These are phyloP conservation scores for Herminia tarsipennalis DNA, from an alignment of 2,888 invertebrate species.

Conservation along the genomic window DNA sequence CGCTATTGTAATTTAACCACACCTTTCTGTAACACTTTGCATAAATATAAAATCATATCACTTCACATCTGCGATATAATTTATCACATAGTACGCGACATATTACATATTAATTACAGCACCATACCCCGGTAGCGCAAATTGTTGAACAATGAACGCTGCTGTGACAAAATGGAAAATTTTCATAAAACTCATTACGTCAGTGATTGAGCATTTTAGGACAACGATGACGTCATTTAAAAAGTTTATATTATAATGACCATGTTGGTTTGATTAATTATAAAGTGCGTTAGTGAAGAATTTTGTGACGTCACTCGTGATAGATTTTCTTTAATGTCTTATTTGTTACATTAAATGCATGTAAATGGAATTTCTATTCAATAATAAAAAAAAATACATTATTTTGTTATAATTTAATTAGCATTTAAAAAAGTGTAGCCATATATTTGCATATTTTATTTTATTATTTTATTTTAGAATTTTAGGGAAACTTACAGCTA, in stretches of 20 bases:
- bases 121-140: constrained; percentile 5
- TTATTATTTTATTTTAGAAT: too few relatives aligned
- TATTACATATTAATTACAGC: constrained; percentile 30
- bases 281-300: not conserved
- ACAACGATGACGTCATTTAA: constrained; percentile 5
- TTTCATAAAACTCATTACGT: constrained; percentile 23
- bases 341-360: not conserved
- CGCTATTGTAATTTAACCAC: too few relatives aligned
- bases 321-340: not conserved
- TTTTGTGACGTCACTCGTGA: not conserved
- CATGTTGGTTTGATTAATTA: constrained; percentile 19
- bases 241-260: constrained; percentile 25
- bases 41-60: not conserved
- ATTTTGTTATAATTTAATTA: too few relatives aligned
- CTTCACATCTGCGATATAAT: constrained; percentile 9
- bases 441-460: too few relatives aligned
- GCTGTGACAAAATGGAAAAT: constrained; percentile 25
- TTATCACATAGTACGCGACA: constrained; percentile 15
- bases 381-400: not conserved
- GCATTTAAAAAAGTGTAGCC: too few relatives aligned
- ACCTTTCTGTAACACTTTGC: too few relatives aligned
- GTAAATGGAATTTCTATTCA: too few relatives aligned
- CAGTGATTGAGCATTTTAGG: constrained; percentile 12
- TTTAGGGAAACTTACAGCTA: too few relatives aligned
- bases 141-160: constrained; percentile 19